Evolutionary conservation across 2,113 vertebrate genomes (phyloP).

Genomic region (Junco hyemalis): DNA sequence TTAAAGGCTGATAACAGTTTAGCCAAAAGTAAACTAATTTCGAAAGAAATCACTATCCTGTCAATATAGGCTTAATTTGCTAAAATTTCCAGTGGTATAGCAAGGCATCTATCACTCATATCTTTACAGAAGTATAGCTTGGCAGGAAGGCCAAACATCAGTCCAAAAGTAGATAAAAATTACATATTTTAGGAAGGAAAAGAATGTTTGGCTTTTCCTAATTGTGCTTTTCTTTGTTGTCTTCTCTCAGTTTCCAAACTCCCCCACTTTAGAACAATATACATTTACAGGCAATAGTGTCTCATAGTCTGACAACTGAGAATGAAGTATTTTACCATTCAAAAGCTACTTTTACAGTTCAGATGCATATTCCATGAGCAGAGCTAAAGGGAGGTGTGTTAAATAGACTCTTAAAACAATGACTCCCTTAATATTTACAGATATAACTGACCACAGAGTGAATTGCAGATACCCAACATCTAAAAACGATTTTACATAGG

Average conservation of each 20-base stretch:
- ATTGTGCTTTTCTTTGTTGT: background rate
- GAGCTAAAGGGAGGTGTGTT: background rate
- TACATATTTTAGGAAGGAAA: background rate
- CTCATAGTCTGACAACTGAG: background rate
- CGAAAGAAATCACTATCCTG: background rate
- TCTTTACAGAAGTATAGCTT: background rate
- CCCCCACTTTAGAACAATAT: background rate
- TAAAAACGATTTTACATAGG: background rate
- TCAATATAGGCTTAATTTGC: background rate
- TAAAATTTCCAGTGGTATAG: background rate
- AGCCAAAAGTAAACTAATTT: background rate
- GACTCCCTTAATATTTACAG: background rate
- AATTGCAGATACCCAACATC: background rate
- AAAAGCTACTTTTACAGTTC: background rate
- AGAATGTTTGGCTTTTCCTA: background rate
- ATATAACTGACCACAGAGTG: background rate
- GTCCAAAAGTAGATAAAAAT: background rate
- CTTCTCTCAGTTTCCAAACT: background rate
- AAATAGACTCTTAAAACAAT: background rate
- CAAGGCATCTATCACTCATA: background rate
- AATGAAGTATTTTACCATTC: background rate
- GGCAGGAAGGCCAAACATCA: background rate
- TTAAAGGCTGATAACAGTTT: background rate
- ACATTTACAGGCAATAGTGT: background rate
- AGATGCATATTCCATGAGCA: background rate